phyloP scores from a whole-genome alignment of 2,113 vertebrate genomes.

The human (Homo sapiens) region DNA sequence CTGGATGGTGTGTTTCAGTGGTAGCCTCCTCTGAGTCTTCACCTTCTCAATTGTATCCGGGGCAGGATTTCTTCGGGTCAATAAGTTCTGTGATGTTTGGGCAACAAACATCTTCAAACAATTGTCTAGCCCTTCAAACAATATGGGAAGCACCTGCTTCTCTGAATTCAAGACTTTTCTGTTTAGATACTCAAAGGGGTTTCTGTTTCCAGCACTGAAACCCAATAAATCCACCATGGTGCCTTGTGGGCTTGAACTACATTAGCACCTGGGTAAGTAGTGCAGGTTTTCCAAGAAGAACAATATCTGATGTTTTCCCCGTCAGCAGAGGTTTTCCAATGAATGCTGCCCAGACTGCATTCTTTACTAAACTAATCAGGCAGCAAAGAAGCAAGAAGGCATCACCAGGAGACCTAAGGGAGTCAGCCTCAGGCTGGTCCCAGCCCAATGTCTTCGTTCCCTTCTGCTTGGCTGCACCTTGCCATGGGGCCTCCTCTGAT shows the following conservation, averaged over 20 bases:
- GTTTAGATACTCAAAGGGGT: neutral
- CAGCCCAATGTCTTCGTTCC: neutral
- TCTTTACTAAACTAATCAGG: constrained; percentile 9
- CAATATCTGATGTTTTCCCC: neutral
- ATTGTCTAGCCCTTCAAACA: neutral
- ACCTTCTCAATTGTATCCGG: neutral
- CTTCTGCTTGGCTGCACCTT: constrained; percentile 62
- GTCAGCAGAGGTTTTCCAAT: neutral
- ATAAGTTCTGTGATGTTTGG: neutral
- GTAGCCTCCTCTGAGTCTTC: neutral
- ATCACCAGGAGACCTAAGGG: neutral
- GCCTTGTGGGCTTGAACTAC: neutral
- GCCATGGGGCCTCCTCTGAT: neutral
- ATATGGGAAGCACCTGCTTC: neutral
- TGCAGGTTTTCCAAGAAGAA: neutral
- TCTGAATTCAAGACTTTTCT: neutral
- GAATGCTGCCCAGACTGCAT: neutral
- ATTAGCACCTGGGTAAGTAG: neutral
- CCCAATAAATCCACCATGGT: neutral
- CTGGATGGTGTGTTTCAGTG: neutral
- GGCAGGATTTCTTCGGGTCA: neutral
- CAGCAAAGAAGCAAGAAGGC: constrained; percentile 33
- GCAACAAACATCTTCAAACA: neutral
- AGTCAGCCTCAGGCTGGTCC: neutral
- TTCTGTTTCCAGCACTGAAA: neutral